Base-by-base conservation (phyloP, 2,797 vertebrate species). In the Limosa lapponica region DNA sequence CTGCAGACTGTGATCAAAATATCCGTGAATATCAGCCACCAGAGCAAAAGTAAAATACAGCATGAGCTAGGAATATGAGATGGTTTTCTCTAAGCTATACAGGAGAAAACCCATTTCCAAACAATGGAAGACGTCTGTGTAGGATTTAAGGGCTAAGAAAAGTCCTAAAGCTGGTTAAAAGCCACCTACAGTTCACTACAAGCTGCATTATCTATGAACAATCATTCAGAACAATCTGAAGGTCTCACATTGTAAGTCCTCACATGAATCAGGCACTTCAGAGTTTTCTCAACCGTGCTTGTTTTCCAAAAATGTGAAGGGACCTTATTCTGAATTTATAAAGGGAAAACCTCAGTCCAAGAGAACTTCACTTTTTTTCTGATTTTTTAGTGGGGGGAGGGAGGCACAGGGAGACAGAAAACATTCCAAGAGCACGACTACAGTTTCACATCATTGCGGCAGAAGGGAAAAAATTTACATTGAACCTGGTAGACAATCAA, bases 351-450 rank as follows among this genome's bases (percentile, higher is more conserved):
- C 8, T 81, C 24, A 52, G 5, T 25, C 20, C 72, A 48, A 54
- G 17, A 79, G 4, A 62, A 34, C 22, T 75, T 89, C 2, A 90
- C 6, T 64, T 37, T 2, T 70, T 83, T 75, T 70, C 11, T 59
- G 11, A 1, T 14, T 54, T 39, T 16, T 32, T 28, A 19, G 7
- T 2, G 5, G 2, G 0, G 6, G 1, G 22, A 2, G 15, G 8
- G 8, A 6, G 3, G 8, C 13, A 54, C 1, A 4, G 16, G 30
- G 51, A 62, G 8, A 32, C 32, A 67, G 41, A 82, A 82, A 74
- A 55, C 16, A 66, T 54, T 32, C 10, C 3, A 15, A 13, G 14
- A 27, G 2, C 25, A 37, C 12, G 11, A 23, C 19, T 81, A 66
- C 30, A 65, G 15, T n/a, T 89, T 92, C 3, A 0, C 34, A 90